Conservation (phyloP, 2,113 vertebrate species). For the Dicrurus megarhynchus region DNA sequence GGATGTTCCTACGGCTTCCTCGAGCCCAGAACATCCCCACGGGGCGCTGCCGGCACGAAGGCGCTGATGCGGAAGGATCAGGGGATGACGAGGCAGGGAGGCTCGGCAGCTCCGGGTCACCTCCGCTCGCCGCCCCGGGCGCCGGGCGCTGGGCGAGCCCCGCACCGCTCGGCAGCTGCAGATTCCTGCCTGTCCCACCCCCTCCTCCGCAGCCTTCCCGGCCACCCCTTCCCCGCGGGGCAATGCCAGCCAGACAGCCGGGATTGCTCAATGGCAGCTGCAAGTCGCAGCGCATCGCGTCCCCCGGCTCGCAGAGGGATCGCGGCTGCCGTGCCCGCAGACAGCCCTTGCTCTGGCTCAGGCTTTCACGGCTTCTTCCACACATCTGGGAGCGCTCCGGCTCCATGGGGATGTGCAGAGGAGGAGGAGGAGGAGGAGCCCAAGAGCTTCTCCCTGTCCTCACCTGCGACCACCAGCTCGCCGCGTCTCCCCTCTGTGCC, state of each 20-base stretch:
- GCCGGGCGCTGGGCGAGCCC: neutral
- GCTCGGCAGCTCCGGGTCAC: neutral
- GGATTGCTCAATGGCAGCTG: neutral
- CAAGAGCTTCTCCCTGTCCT: neutral
- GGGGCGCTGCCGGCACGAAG: neutral
- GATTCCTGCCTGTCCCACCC: slow-evolving; percentile 19
- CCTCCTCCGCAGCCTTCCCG: neutral
- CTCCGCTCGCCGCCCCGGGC: neutral
- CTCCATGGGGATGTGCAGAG: neutral
- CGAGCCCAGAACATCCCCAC: neutral
- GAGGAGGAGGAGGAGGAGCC: neutral
- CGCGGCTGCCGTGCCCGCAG: neutral
- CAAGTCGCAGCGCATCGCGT: neutral
- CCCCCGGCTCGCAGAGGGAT: neutral
- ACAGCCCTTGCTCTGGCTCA: fast-evolving
- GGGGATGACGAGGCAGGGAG: neutral
- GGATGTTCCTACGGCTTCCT: neutral
- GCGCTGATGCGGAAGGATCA: neutral
- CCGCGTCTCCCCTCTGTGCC: neutral
- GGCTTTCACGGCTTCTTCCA: too few species aligned
- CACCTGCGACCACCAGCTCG: neutral
- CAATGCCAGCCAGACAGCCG: neutral
- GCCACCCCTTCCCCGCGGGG: slow-evolving; percentile 44
- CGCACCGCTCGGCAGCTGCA: slow-evolving; percentile 23
- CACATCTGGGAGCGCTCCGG: neutral